Percentiles rank a stretch among this genome's conserved stretches.
Evolutionary conservation across 2,888 invertebrate genomes (phyloP).

Genomic region (Dorcus parallelipipedus): DNA sequence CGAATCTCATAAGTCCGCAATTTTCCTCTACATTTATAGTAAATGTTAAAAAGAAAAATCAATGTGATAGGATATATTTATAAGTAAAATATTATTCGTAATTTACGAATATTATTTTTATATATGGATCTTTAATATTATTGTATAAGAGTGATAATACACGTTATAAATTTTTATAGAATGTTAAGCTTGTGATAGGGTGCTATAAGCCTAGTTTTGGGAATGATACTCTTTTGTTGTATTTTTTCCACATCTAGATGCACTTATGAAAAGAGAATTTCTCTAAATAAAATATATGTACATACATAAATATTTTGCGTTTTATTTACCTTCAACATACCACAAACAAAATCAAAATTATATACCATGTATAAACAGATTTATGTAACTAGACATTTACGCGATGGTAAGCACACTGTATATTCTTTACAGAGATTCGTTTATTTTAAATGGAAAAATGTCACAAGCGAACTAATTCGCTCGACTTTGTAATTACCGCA

Average conservation of each 20-base stretch:
- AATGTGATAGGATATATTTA: constrained; percentile 1
- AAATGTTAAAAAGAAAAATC: constrained; percentile 1
- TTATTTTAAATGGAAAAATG: no score
- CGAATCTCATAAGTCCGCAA: not conserved
- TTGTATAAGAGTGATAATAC: constrained; percentile 1
- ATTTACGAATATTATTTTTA: constrained; percentile 1
- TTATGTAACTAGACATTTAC: no score
- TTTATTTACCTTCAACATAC: no score
- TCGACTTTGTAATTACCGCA: no score
- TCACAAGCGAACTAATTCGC: no score
- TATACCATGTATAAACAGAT: no score
- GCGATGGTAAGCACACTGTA: no score
- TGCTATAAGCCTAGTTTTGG: constrained; percentile 14
- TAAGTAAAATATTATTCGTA: constrained; percentile 1
- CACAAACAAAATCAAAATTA: no score
- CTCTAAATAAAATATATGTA: no score
- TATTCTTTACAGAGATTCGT: no score
- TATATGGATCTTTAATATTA: constrained; percentile 1
- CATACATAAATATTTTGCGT: no score
- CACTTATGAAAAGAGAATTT: no score
- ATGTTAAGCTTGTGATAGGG: constrained; percentile 17
- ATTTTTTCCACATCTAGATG: not conserved
- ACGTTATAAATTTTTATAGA: constrained; percentile 12
- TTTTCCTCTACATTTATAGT: not conserved
- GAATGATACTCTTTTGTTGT: constrained; percentile 11